Evolutionary conservation across 2,888 invertebrate genomes (phyloP), one percentile per base, ranked within the genome.

Genomic region (Hirudinaria manillensis): DNA sequence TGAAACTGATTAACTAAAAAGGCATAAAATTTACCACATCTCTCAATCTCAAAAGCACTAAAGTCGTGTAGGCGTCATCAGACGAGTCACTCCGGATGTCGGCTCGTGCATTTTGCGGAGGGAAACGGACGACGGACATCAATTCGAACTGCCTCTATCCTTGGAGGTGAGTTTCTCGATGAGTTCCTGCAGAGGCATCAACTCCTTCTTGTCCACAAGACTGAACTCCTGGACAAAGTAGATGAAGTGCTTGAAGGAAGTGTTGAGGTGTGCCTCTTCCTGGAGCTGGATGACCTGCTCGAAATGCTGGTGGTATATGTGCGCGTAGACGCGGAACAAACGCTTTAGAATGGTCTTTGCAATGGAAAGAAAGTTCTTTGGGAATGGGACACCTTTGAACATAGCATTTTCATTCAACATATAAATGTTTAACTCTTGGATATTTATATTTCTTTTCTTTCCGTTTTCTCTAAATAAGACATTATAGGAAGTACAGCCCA

Each of bases 291-390:
- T 95, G 79, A 99, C 96, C 88, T 97, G 93, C 76, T 93, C 91
- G 87, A 99, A 98, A 88, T 99, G 99, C 85, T 97, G 96, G 88
- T 99, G 97, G 87, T 99, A 99, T 84, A 99, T 96, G 87, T 99
- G 99, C 74, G 99, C 99, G 87, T 99, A 99, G 77, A 99, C 97
- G 83, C 99, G 90, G 87, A 99, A 99, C 85, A 99, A 88, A 79
- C 99, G 90, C 87, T 98, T 98, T 83, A 99, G 88, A 85, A 99
- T 99, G 80, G 96, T 98, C 88, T 98, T 97, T 77, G 98, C 97
- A 87, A 95, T 95, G 78, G 92, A 89, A 80, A 93, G 89, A 87
- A 98, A 98, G 87, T 97, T 97, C 88, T 94, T 95, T 77, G 97
- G 97, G 87, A 98, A 98, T 79, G 96, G 96, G 81, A 97, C 95